phyloP scores from a whole-genome alignment of 2,888 invertebrate genomes.

The Euproctis similis region DNA sequence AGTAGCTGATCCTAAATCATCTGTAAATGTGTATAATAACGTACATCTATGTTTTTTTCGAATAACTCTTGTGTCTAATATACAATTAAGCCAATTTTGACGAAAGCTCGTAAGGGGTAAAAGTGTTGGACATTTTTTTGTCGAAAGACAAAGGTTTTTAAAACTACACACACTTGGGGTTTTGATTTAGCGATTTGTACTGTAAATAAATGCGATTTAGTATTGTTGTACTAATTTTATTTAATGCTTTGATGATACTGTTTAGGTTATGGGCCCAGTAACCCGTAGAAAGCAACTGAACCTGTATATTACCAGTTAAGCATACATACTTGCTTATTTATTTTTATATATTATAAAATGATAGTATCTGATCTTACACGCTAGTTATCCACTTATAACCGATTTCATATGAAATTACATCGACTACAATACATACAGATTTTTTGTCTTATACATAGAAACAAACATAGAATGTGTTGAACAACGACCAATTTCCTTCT shows the following conservation, averaged over 20 bases:
- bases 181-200: constrained; percentile 36
- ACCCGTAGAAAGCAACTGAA: constrained; percentile 3
- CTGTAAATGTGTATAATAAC: constrained; percentile 65
- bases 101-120: constrained; percentile 66
- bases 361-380: constrained; percentile 49
- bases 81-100: constrained; percentile 68
- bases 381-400: constrained; percentile 44
- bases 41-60: constrained; percentile 57
- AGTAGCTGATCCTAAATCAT: constrained; percentile 60
- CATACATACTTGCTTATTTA: constrained; percentile 33
- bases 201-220: constrained; percentile 35
- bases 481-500: constrained; percentile 36
- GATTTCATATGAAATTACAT: constrained; percentile 65
- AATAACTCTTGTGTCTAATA: constrained; percentile 72
- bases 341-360: constrained; percentile 60
- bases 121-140: constrained; percentile 48
- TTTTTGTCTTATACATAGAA: constrained; percentile 39
- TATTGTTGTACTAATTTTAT: constrained; percentile 31
- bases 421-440: constrained; percentile 64
- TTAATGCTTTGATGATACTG: constrained; percentile 11
- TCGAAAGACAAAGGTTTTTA: constrained; percentile 29
- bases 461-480: constrained; percentile 31
- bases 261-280: constrained; percentile 8
- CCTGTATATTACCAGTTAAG: constrained; percentile 31
- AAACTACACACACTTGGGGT: constrained; percentile 21